Conservation (phyloP, 2,888 invertebrate species). For the Caradrina kadenii region DNA sequence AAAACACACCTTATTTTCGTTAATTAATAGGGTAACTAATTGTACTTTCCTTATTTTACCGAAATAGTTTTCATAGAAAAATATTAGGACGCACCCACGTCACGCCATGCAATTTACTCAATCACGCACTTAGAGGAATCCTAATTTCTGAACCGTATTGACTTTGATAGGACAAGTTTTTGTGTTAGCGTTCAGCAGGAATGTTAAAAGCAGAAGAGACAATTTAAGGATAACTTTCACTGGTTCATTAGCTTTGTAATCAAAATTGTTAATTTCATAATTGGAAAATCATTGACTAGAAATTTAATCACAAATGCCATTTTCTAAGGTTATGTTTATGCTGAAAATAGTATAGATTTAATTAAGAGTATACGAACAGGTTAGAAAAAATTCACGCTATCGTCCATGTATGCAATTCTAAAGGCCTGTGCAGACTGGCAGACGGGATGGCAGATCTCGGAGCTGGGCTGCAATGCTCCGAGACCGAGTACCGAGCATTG, state of each 20-base stretch:
- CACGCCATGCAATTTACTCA: slow-evolving; percentile 33
- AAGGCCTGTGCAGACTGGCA: no score
- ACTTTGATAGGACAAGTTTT: slow-evolving; percentile 3
- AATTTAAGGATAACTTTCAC: not conserved
- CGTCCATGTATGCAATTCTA: no score
- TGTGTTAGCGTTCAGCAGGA: not conserved
- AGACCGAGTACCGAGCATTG: no score
- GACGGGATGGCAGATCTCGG: no score
- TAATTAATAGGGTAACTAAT: slow-evolving; percentile 44
- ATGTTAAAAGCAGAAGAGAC: not conserved
- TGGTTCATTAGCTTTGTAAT: not conserved
- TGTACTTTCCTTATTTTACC: slow-evolving; percentile 23
- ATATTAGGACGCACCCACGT: slow-evolving; percentile 7
- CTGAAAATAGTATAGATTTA: no score
- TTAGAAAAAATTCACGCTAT: not conserved
- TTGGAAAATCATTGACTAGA: not conserved
- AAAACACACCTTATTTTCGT: slow-evolving; percentile 39
- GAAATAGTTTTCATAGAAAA: slow-evolving; percentile 45
- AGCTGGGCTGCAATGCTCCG: no score
- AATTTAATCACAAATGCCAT: not conserved
- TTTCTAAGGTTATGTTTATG: not conserved
- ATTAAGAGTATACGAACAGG: not conserved
- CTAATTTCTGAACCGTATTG: slow-evolving; percentile 31
- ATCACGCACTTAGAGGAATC: slow-evolving; percentile 28
- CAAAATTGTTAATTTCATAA: not conserved